phyloP scores from a whole-genome alignment of 2,113 vertebrate genomes.

The Pollimyrus isidori region DNA sequence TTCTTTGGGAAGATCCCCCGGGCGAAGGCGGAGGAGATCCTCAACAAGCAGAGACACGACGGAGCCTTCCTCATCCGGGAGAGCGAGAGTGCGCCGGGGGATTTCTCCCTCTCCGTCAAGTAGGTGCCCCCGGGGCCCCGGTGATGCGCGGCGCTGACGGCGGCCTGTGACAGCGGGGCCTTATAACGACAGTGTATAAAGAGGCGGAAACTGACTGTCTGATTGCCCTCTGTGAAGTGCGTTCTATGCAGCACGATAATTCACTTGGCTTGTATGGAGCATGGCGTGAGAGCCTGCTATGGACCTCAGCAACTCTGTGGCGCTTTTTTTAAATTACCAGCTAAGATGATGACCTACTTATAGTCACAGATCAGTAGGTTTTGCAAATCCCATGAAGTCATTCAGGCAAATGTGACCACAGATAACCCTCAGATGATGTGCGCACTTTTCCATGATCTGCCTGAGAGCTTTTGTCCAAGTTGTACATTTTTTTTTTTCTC shows the following conservation, averaged over 20 bases:
- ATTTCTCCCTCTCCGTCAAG: conserved; percentile 98
- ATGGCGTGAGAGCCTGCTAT: not conserved
- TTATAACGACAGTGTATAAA: not conserved
- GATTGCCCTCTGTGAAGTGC: not conserved
- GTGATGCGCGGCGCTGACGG: not conserved
- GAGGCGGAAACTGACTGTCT: not conserved
- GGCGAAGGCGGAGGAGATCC: conserved; percentile 95
- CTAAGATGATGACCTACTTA: not conserved
- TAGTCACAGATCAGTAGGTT: not conserved
- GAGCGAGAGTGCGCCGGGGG: conserved; percentile 95
- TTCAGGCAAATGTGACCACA: not conserved
- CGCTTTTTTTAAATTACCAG: not conserved
- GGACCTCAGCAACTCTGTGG: not conserved
- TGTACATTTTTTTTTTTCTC: not conserved
- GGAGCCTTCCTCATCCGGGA: conserved; percentile 97
- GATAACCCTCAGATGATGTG: not conserved
- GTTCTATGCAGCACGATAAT: not conserved
- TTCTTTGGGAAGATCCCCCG: conserved; percentile 98
- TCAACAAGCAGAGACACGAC: conserved; percentile 95
- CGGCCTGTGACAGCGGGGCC: not conserved
- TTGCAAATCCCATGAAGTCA: not conserved
- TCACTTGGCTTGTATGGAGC: not conserved
- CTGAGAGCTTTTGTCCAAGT: not conserved
- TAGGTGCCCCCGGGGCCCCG: conserved; percentile 52
- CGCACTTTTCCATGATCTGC: conserved; percentile 27